Evolutionary conservation across 2,113 vertebrate genomes (phyloP), one percentile per base, ranked within the genome.

Genomic region (Daphoenositta chrysoptera): DNA sequence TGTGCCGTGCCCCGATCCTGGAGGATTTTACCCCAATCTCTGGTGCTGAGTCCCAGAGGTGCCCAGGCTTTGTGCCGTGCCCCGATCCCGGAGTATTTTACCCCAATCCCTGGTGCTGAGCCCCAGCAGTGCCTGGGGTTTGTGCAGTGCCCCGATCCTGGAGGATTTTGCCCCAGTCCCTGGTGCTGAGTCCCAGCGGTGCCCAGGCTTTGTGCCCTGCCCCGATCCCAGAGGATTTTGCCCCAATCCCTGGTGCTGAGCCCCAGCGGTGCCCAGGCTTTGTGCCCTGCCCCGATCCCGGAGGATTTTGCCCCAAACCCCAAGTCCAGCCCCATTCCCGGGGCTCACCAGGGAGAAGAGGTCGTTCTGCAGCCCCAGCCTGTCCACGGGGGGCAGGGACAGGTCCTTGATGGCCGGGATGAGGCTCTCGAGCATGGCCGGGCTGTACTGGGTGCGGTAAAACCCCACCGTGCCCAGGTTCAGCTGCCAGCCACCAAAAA

Each of bases 381-480:
- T 98, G 97, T 99, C 99, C 95, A 99, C 99, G 2, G 99, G 99
- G 79, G 98, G 99, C 91, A 99, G 97, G 90, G 98, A 99, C 95
- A 99, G 99, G 97, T 99, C 98, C 71, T 98, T 92, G 97, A 99
- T 98, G 26, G 98, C 99, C 13, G 99, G 99, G 77, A 99, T 97
- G 85, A 99, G 98, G 89, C 98, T 98, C 84, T 99, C 98, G 96
- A 99, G 97, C 99, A 99, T 99, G 91, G 98, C 77, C 3, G 98
- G 97, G 97, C 99, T 99, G 96, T 99, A 99, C 83, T 99, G 99
- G 42, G 99, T 99, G 45, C 99, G 98, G 91, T 99, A 99, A 95
- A 99, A 99, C n/a, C 99, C 99, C 75, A 99, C 99, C 3, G 99
- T 99, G 73, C 99, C 99, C 26, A 99, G 98, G 96, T 99, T 99